Base-by-base conservation (phyloP, 1,140 invertebrate genomes). In the Cotesia chilonis region DNA sequence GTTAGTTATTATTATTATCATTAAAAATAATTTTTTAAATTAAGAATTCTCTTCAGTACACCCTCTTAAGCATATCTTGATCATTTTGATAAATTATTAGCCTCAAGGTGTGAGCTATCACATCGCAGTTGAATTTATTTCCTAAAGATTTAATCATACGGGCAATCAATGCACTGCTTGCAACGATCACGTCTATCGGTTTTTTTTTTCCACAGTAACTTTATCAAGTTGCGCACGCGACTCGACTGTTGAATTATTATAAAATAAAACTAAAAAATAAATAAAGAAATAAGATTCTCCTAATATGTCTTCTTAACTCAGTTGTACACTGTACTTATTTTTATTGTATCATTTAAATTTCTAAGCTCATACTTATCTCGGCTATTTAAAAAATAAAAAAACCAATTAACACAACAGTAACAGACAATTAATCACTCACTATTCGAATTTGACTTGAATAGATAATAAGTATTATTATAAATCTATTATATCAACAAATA, bases 251-350 rank as follows among this genome's bases (percentile, higher is more conserved):
- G 75, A 78, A 71, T 70, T 47, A 47, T 47, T 47, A 47, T 47
- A 47, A 47, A 47, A 47, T 0, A 9, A 47, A 47, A 47, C 1
- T 28, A 47, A 9, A 47, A 47, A 47, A 28, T 28, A 28, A 28
- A 28, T 28, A 47, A 9, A 47, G 10, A 47, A 47, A 38, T 17
- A 14, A 38, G 17, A 47, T 20, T 66, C 47, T 59, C 78, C 76
- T 77, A 79, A 79, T 79, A 78, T 72, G 76, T 55, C 63, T 47
- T 69, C 68, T 37, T 20, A 28, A 70, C 63, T 57, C 60, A 35
- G 20, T 36, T 38, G 61, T 38, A 54, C 14, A 20, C 3, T 38
- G 17, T 69, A 59, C 20, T 38, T 14, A 14, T 55, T n/a, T 59
- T 36, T 41, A 47, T 14, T 60, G 37, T 65, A 7, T 51, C 3